Conservation (phyloP, 1,140 invertebrate species). For the Caligus rogercresseyi region DNA sequence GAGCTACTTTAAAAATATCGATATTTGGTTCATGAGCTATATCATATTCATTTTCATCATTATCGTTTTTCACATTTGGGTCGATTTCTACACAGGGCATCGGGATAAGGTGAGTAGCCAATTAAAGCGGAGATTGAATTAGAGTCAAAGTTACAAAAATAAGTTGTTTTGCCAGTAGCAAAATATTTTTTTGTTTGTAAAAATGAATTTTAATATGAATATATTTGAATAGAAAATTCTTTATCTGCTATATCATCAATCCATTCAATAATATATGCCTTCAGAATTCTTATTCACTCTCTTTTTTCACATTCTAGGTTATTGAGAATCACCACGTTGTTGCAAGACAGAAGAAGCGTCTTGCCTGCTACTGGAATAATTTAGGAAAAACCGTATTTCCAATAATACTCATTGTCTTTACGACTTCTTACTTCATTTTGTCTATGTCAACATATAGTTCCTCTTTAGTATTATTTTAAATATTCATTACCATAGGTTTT, state of each 20-base stretch:
- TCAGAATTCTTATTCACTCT: too few relatives aligned
- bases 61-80: conserved; percentile 23
- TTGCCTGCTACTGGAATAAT: neutral
- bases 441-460: too few relatives aligned
- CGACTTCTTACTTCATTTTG: conserved; percentile 5
- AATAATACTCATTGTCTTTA: conserved; percentile 3
- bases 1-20: conserved; percentile 24
- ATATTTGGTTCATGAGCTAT: conserved; percentile 24
- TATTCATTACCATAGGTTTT: too few relatives aligned
- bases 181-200: too few relatives aligned
- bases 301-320: too few relatives aligned
- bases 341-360: conserved; percentile 3
- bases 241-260: too few relatives aligned
- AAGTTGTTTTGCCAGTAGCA: too few relatives aligned
- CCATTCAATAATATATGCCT: neutral
- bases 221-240: too few relatives aligned
- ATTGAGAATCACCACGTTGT: conserved; percentile 1
- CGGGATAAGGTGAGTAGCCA: neutral
- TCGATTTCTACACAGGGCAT: conserved; percentile 19
- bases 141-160: too few relatives aligned
- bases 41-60: conserved; percentile 25
- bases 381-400: conserved; percentile 7
- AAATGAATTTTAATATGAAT: too few relatives aligned
- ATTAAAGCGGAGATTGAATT: neutral
- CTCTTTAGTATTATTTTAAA: too few relatives aligned